Conservation (phyloP, 2,888 invertebrate genomes). For the Stenodera caucasica region DNA sequence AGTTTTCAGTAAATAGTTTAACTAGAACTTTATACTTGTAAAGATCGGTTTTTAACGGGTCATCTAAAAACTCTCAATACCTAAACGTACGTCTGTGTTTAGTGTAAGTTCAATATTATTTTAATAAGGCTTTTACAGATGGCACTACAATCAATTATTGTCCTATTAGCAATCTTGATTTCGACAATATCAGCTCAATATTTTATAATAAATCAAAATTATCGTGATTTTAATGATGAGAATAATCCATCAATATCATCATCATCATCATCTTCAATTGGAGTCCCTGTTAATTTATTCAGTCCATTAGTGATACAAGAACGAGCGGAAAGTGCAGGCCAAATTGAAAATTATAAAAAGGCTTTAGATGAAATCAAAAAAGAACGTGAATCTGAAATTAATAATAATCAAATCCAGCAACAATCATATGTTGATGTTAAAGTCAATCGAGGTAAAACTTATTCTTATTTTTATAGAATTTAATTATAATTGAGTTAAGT, state of each 20-base stretch:
- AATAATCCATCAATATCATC: neutral
- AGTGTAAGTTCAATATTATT: too few species aligned
- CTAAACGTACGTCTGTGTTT: too few species aligned
- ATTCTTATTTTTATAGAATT: neutral
- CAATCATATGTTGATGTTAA: neutral
- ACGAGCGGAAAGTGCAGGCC: constrained; percentile 30
- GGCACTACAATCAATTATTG: too few species aligned
- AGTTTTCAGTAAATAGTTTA: too few species aligned
- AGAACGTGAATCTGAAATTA: neutral
- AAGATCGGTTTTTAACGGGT: too few species aligned
- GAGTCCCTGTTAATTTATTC: constrained; percentile 29
- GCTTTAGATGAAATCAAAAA: constrained; percentile 27
- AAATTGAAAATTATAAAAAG: constrained; percentile 31
- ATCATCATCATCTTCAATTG: neutral
- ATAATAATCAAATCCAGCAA: neutral
- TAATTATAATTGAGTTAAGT: too few species aligned
- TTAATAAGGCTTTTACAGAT: too few species aligned
- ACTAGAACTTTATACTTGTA: too few species aligned
- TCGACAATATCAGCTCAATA: neutral
- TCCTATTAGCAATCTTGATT: too few species aligned
- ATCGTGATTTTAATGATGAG: constrained; percentile 9
- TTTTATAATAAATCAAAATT: constrained; percentile 2
- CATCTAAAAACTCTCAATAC: too few species aligned
- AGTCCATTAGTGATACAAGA: constrained; percentile 34
- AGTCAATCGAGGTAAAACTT: neutral